Conservation (phyloP, 2,888 invertebrate genomes). For the Drosophila borborema region DNA sequence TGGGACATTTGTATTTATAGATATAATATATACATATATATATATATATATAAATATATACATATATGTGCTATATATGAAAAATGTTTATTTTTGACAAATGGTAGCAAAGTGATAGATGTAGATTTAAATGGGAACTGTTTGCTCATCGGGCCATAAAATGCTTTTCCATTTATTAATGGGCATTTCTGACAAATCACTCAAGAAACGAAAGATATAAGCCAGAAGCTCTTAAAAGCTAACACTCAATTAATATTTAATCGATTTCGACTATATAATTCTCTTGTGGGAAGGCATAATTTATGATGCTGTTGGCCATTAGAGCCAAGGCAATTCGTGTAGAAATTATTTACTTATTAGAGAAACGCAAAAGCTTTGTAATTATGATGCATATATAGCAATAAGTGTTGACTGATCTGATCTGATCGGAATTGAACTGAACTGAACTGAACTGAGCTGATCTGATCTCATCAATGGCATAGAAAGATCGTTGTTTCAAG, state of each 20-base stretch:
- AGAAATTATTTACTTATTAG: conserved; percentile 21
- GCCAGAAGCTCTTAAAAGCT: conserved; percentile 20
- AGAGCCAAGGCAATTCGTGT: conserved; percentile 13
- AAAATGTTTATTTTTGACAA: conserved; percentile 24
- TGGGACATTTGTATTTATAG: conserved; percentile 66
- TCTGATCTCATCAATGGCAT: conserved; percentile 77
- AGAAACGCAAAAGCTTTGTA: conserved; percentile 13
- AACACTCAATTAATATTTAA: conserved; percentile 43
- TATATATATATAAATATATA: conserved; percentile 12
- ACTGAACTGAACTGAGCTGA: conserved; percentile 58
- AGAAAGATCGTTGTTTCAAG: conserved; percentile 60
- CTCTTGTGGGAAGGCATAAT: background rate
- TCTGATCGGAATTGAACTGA: conserved; percentile 41
- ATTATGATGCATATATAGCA: conserved; percentile 28
- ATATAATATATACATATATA: conserved; percentile 29
- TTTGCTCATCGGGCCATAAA: conserved; percentile 7
- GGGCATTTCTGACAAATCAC: conserved; percentile 33
- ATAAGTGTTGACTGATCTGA: conserved; percentile 72
- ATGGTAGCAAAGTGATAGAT: conserved; percentile 10
- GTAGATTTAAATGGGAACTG: background rate
- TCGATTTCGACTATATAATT: background rate
- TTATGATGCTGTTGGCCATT: conserved; percentile 13
- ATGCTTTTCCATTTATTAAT: conserved; percentile 30
- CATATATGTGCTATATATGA: conserved; percentile 1
- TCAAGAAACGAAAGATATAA: conserved; percentile 9